These are phyloP conservation scores for Tetheella fluctuosa DNA, from an alignment of 2,888 invertebrate species.

Conservation along the genomic window DNA sequence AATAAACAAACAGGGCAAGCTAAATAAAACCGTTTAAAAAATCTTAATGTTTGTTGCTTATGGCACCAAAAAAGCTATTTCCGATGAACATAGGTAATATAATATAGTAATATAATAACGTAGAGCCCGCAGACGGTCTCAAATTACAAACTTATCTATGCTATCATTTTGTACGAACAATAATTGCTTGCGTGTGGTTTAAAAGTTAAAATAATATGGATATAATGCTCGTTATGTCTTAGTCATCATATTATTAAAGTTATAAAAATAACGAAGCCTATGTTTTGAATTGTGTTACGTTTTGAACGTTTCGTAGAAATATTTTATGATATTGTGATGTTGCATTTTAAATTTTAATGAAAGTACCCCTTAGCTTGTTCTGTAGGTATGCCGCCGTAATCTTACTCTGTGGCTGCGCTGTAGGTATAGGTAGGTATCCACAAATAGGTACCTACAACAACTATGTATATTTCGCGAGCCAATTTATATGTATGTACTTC, in stretches of 20 bases:
- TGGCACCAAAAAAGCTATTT: conserved; percentile 10
- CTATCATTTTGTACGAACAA: conserved; percentile 64
- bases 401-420: neutral
- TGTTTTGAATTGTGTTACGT: conserved; percentile 29
- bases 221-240: conserved; percentile 59
- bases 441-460: no score
- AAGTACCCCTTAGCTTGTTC: neutral
- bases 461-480: no score
- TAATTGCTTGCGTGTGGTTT: conserved; percentile 68
- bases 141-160: conserved; percentile 67
- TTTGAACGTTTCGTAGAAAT: conserved; percentile 17
- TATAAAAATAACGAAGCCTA: conserved; percentile 52
- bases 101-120: conserved; percentile 53
- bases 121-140: conserved; percentile 40
- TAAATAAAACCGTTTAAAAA: no score
- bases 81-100: conserved; percentile 33
- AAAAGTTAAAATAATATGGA: conserved; percentile 61
- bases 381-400: neutral
- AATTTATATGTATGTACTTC: no score
- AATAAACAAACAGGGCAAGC: no score
- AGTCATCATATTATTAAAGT: conserved; percentile 62
- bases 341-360: neutral
- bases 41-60: conserved; percentile 11
- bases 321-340: neutral
- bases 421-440: no score